Percentiles rank a stretch among this genome's conserved stretches.
Evolutionary conservation across 2,888 invertebrate species (phyloP).

Genomic region (Drosophila subsilvestris): DNA sequence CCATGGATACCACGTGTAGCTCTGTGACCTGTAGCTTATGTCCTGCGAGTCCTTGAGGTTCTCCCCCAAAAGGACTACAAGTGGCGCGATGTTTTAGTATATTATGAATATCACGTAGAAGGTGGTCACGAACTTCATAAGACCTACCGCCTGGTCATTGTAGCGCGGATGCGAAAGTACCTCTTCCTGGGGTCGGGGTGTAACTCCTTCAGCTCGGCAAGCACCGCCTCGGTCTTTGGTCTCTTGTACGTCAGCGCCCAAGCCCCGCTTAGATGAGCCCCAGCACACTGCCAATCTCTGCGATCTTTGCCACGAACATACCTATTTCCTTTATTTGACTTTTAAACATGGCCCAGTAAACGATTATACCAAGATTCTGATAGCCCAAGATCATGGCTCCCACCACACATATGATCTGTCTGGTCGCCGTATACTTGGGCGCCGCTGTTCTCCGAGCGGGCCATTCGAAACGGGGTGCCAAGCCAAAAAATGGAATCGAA

Average conservation of each 20-base stretch:
- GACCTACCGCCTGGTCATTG: slow-evolving; percentile 40
- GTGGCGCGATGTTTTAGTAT: slow-evolving; percentile 69
- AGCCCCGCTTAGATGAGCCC: slow-evolving; percentile 62
- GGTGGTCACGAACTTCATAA: slow-evolving; percentile 60
- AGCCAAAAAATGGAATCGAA: slow-evolving; percentile 56
- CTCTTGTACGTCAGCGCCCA: slow-evolving; percentile 59
- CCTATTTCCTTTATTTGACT: slow-evolving; percentile 6
- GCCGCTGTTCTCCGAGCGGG: background rate
- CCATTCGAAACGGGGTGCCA: slow-evolving; percentile 62
- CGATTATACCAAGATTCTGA: slow-evolving; percentile 69
- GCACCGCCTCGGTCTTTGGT: slow-evolving; percentile 54
- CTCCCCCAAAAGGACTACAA: slow-evolving; percentile 65
- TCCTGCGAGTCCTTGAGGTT: slow-evolving; percentile 30
- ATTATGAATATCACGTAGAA: slow-evolving; percentile 60
- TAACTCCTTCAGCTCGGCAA: slow-evolving; percentile 50
- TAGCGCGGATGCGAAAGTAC: slow-evolving; percentile 53
- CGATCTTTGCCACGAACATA: slow-evolving; percentile 49
- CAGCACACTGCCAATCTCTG: slow-evolving; percentile 68
- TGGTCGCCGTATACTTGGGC: background rate
- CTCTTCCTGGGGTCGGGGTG: slow-evolving; percentile 8
- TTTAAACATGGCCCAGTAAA: slow-evolving; percentile 52
- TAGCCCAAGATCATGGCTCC: slow-evolving; percentile 66
- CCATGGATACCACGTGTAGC: slow-evolving; percentile 82
- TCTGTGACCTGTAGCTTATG: slow-evolving; percentile 67
- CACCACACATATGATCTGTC: slow-evolving; percentile 30